Percentiles rank a stretch among this genome's conserved stretches.
Conservation (phyloP, 2,888 invertebrate species). For the Luperina nickerlii region DNA sequence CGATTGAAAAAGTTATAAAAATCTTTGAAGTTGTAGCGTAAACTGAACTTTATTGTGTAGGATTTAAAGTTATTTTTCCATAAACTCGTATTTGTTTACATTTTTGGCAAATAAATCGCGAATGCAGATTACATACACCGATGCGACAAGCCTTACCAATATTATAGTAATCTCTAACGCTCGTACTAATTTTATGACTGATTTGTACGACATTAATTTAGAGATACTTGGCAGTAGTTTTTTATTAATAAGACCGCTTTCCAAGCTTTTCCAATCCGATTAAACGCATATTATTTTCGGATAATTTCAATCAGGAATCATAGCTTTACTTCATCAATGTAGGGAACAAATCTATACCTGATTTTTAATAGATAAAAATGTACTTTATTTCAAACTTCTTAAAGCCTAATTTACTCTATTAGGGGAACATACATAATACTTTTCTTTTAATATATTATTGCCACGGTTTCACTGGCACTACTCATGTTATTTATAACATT, state of each 20-base stretch:
- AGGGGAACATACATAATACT: slow-evolving; percentile 76
- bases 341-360: slow-evolving; percentile 18
- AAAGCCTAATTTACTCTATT: slow-evolving; percentile 71
- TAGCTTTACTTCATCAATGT: slow-evolving; percentile 12
- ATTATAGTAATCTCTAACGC: slow-evolving; percentile 39
- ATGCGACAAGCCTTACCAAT: slow-evolving; percentile 50
- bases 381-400: slow-evolving; percentile 81
- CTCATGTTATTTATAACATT: slow-evolving; percentile 60
- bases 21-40: no score
- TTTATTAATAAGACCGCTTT: slow-evolving; percentile 33
- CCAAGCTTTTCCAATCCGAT: slow-evolving; percentile 38
- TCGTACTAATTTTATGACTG: neutral
- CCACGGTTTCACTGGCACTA: slow-evolving; percentile 78
- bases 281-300: slow-evolving; percentile 12
- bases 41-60: no score
- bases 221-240: slow-evolving; percentile 41
- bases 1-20: no score
- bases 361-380: slow-evolving; percentile 64
- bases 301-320: slow-evolving; percentile 10
- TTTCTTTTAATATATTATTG: slow-evolving; percentile 77
- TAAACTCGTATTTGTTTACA: no score
- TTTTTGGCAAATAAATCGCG: no score
- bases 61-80: no score
- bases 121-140: slow-evolving; percentile 38
- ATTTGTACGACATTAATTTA: slow-evolving; percentile 30